Evolutionary conservation across 1,140 invertebrate species (phyloP).

Genomic region (Papilio dardanus): DNA sequence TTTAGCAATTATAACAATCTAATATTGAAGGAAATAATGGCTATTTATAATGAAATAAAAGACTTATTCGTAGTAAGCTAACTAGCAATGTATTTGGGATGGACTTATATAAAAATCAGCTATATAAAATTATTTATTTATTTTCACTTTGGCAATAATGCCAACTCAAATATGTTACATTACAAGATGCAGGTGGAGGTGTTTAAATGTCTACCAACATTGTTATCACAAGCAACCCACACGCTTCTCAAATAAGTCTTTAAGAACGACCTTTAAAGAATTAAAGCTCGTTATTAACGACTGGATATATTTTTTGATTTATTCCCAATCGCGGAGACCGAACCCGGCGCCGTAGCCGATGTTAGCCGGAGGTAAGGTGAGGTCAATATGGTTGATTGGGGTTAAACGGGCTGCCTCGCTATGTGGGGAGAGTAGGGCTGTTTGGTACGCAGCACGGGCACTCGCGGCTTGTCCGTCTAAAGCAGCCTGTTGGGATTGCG

Average conservation of each 20-base stretch:
- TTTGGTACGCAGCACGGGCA: conserved; percentile 64
- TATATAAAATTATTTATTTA: conserved; percentile 67
- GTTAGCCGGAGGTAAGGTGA: conserved; percentile 48
- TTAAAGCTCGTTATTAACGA: conserved; percentile 10
- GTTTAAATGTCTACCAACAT: conserved; percentile 45
- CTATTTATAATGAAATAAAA: no score
- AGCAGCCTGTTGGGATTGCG: conserved; percentile 83
- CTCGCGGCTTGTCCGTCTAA: conserved; percentile 73
- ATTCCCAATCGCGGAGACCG: conserved; percentile 62
- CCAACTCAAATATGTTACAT: conserved; percentile 76
- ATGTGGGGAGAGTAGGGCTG: neutral
- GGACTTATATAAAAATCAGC: conserved; percentile 42
- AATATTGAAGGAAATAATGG: no score
- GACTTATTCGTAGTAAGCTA: no score
- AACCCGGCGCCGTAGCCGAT: conserved; percentile 52
- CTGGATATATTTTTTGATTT: conserved; percentile 54
- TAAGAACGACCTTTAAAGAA: neutral
- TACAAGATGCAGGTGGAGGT: conserved; percentile 41
- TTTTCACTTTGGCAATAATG: conserved; percentile 81
- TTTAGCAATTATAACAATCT: no score
- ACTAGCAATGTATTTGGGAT: neutral
- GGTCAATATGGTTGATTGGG: conserved; percentile 45
- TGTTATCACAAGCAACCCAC: neutral
- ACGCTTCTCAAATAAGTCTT: neutral
- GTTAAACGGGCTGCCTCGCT: conserved; percentile 23